Base-by-base conservation (phyloP, 2,888 invertebrate species). In the Tenthredo scrophulariae region DNA sequence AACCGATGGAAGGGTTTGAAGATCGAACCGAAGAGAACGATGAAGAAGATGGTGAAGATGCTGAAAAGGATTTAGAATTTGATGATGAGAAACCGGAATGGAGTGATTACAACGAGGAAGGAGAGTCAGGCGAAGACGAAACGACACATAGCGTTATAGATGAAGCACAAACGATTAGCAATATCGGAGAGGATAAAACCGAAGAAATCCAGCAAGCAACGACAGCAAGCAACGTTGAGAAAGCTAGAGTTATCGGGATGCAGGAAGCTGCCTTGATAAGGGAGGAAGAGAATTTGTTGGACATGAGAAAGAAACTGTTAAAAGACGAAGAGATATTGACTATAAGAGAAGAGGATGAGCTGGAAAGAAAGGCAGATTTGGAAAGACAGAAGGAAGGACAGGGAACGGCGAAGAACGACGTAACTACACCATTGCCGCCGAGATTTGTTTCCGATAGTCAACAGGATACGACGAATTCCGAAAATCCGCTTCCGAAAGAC, bases 1-100 rank as follows among this genome's bases (percentile, higher is more conserved):
- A 85, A 29, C 75, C 85, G 37, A 84, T 85, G 33, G 84, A 65
- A 37, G 84, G 84, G 15, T 65, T 84, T 10, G 87, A 86, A 4
- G 84, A 84, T 54, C 72, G 85, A 7, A 85, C 82, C 13, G 86
- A 77, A 3, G 85, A 86, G 9, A 65, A 58, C 2, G 50, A 80
- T 26, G 85, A 77, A 54, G n/a, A 85, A 5, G 65, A 86, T n/a
- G 13, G 13, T n/a, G 74, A 43, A 2, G 46, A 50, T 26, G 22
- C 6, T 15, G 75, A 43, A 26, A 15, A 75, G n/a, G 33, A 72
- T n/a, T 72, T 7, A 2, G 70, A 72, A 40, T 72, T 46, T 9
- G 82, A 77, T 13, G 83, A 74, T 54, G 13, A 84, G 5, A 82
- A 86, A 15, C 86, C 74, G 13, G 46, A 65, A 6, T 84, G 84